Evolutionary conservation across 2,888 invertebrate genomes (phyloP).

Genomic region (Hemithea aestivaria): DNA sequence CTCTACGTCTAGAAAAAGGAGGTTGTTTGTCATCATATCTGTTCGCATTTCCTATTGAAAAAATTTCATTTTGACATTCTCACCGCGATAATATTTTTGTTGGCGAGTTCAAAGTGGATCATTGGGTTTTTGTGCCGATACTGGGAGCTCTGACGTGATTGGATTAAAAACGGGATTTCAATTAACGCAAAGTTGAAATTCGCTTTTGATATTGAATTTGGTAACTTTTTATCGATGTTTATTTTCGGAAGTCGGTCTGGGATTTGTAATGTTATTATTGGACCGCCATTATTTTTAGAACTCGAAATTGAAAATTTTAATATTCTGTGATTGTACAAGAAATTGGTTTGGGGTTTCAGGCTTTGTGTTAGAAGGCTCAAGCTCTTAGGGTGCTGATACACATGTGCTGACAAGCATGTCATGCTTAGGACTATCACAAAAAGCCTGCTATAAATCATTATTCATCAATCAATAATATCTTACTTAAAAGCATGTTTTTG

Average conservation of each 20-base stretch:
- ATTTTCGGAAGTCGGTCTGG: background rate
- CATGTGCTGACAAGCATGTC: no score
- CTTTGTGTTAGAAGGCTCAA: no score
- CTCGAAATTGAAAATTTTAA: no score
- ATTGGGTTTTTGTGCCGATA: slow-evolving; percentile 26
- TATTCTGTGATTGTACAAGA: no score
- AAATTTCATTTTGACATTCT: slow-evolving; percentile 4
- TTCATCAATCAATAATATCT: no score
- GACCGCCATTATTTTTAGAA: no score
- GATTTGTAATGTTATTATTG: background rate
- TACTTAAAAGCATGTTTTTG: no score
- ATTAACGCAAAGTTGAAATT: slow-evolving; percentile 9
- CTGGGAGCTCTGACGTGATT: slow-evolving; percentile 28
- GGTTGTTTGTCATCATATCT: slow-evolving; percentile 33
- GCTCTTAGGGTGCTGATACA: no score
- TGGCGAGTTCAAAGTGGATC: slow-evolving; percentile 19
- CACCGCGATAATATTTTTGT: slow-evolving; percentile 18
- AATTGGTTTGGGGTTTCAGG: no score
- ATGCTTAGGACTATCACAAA: no score
- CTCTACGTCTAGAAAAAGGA: slow-evolving; percentile 21
- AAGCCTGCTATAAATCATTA: no score
- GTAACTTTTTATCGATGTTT: slow-evolving; percentile 6
- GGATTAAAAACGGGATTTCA: slow-evolving; percentile 21
- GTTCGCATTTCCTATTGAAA: slow-evolving; percentile 6
- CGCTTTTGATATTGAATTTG: slow-evolving; percentile 8